Evolutionary conservation across 2,888 invertebrate species (phyloP), one percentile per base, ranked within the genome.

Genomic region (Eristalinus sepulchralis): DNA sequence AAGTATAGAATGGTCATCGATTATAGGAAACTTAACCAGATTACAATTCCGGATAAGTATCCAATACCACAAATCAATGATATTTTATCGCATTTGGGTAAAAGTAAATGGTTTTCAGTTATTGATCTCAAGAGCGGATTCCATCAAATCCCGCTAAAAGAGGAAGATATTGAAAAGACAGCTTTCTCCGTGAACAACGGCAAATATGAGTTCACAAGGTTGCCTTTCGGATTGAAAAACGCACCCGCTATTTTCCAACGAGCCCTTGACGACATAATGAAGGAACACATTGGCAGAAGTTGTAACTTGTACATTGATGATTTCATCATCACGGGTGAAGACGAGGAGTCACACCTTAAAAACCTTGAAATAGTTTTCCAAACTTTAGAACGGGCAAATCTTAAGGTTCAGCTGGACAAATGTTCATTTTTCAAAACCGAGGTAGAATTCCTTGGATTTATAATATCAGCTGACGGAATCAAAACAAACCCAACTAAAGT

Each of bases 1-100:
- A 31, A 77, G 11, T 80, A 55, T 34, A 34, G 79, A 1, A 13
- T 82, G 36, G 84, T 88, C 0, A 82, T 88, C 11, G 79, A 88
- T 8, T 85, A 72, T 59, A 13, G 67, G 4, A 81, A 75, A 64
- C 10, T 88, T 2, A 88, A 86, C 11, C 27, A 39, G 10, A 36
- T 66, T 8, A 88, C 78, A 0, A 63, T 81, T 22, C 36, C 80
- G 0, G 88, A 83, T 8, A 67, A 27, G 9, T 85, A 86, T 36
- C 88, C 73, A n/a, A 87, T 83, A 77, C 81, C 27, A 2, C 2
- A 27, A 3, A 27, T 27, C 2, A 27, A 27, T 27, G 27, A 27
- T 2, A 5, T 27, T 34, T 33, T n/a, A 11, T 62, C 8, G 33
- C 62, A 13, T 33, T 17, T 33, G 8, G 62, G 4, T 17, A 17